Evolutionary conservation across 2,113 vertebrate species (phyloP).

Genomic region (Perca schrenkii): DNA sequence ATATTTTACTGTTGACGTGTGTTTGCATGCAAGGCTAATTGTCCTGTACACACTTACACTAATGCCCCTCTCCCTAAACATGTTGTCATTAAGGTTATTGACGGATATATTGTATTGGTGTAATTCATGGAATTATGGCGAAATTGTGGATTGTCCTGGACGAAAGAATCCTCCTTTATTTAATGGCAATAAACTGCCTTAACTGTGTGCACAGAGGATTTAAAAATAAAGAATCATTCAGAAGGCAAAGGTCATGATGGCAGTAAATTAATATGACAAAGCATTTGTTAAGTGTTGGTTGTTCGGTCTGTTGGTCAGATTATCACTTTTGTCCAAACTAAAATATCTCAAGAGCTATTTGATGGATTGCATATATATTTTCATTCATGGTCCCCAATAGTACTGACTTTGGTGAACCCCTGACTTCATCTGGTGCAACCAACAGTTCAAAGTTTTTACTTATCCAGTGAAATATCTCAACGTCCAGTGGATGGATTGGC

Average conservation of each 20-base stretch:
- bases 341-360: background rate
- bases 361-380: background rate
- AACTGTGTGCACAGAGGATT: constrained; percentile 4
- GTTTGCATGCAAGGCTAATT: constrained; percentile 36
- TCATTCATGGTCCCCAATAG: constrained; percentile 1
- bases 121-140: constrained; percentile 31
- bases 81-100: constrained; percentile 38
- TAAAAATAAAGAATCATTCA: background rate
- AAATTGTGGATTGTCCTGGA: constrained; percentile 29
- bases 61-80: constrained; percentile 7
- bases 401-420: background rate
- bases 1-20: constrained; percentile 35
- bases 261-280: background rate
- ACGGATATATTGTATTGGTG: constrained; percentile 30
- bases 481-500: background rate
- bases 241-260: background rate
- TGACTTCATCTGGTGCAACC: background rate
- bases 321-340: background rate
- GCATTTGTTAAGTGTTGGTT: background rate
- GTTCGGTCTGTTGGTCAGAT: background rate
- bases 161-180: background rate
- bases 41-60: constrained; percentile 31
- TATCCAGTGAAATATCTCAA: background rate
- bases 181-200: constrained; percentile 6
- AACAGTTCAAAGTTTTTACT: background rate